phyloP scores from a whole-genome alignment of 2,113 vertebrate genomes.

The Sylvia atricapilla region DNA sequence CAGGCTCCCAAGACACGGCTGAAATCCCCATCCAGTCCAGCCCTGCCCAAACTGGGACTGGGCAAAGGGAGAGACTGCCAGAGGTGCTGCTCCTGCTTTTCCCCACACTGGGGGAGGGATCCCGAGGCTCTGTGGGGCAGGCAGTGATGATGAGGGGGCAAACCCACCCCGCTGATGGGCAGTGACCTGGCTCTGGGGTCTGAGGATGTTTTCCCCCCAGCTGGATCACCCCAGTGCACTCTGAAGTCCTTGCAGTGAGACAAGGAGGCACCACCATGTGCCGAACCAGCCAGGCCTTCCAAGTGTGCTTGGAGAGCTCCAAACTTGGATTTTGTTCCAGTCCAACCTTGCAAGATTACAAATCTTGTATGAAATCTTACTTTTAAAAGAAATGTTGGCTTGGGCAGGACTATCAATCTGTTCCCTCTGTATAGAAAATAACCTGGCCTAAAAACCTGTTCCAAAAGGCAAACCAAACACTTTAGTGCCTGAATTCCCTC shows the following conservation, averaged over 20 bases:
- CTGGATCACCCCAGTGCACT: fast-evolving
- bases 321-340: neutral
- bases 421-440: neutral
- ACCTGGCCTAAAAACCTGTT: neutral
- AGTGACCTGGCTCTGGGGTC: neutral
- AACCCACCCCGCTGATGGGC: neutral
- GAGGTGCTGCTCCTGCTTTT: neutral
- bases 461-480: neutral
- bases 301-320: neutral
- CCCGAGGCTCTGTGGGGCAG: neutral
- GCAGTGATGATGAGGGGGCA: neutral
- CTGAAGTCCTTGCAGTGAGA: neutral
- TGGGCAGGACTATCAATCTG: neutral
- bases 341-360: neutral
- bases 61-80: neutral
- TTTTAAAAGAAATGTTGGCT: neutral
- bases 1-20: neutral
- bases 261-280: neutral
- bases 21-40: neutral
- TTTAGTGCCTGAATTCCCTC: neutral
- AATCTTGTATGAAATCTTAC: neutral
- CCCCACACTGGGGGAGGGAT: neutral
- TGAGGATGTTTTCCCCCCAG: neutral
- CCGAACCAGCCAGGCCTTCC: neutral
- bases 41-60: neutral